Evolutionary conservation across 2,888 invertebrate genomes (phyloP).

Genomic region (Dryocosmus kuriphilus): DNA sequence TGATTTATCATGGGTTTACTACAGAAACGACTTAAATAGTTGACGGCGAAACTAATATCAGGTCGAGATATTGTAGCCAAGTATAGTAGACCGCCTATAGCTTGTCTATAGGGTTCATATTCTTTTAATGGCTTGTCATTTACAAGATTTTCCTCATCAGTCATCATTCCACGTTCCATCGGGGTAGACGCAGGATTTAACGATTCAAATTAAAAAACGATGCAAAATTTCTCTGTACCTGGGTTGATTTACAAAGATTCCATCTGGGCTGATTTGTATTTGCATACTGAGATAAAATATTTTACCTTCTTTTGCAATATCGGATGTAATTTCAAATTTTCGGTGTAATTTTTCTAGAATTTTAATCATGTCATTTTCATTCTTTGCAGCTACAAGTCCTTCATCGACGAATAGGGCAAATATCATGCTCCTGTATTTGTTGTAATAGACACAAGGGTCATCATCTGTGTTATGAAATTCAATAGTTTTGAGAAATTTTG

Average conservation of each 20-base stretch:
- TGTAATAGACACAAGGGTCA: constrained; percentile 62
- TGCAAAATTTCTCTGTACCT: constrained; percentile 59
- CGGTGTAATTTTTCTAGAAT: background rate
- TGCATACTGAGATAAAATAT: too few species aligned
- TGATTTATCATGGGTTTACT: constrained; percentile 53
- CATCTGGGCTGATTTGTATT: too few species aligned
- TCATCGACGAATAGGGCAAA: constrained; percentile 59
- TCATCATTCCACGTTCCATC: constrained; percentile 63
- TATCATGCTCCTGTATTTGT: constrained; percentile 52
- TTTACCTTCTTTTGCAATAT: too few species aligned
- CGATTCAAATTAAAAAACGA: constrained; percentile 40
- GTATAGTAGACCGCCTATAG: constrained; percentile 49
- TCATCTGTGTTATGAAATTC: constrained; percentile 60
- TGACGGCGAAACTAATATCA: constrained; percentile 61
- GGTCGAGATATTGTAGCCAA: constrained; percentile 40
- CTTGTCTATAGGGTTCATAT: background rate
- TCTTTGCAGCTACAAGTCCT: constrained; percentile 53
- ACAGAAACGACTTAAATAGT: constrained; percentile 58
- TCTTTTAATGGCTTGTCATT: too few species aligned
- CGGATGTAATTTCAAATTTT: too few species aligned
- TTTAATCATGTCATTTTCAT: constrained; percentile 51
- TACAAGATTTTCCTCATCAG: constrained; percentile 46
- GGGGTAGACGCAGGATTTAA: constrained; percentile 56
- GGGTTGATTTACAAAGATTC: constrained; percentile 51
- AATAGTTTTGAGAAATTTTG: constrained; percentile 56